Base-by-base conservation (phyloP, 2,888 invertebrate species). In the Cylloceria caligata region DNA sequence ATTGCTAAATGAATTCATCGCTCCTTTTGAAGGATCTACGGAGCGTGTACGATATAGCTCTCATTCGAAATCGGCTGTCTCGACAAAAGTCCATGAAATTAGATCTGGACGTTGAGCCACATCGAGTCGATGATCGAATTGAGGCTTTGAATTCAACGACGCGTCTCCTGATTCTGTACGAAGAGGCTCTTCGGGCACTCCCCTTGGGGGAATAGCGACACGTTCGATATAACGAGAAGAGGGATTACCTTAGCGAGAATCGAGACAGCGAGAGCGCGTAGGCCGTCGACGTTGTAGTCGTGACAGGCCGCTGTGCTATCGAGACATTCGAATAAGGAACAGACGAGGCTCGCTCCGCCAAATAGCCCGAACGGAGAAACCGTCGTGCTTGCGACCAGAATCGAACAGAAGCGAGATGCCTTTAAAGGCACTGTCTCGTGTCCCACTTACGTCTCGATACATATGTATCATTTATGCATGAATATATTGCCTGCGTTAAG, bases 381-480 rank as follows among this genome's bases (percentile, higher is more conserved):
- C 47, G 45, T 30, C 57, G 72, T 60, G 60, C 74, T 65, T 74
- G 65, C 64, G 60, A 60, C 30, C 60, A 49, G 49, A 85, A 88
- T 87, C 87, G 87, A 86, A 57, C 81, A 75, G 80, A 78, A 83
- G 85, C 88, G 86, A 87, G 83, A 62, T 87, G 67, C 90, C 90
- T 57, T 91, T 90, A 87, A 91, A 89, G 90, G 91, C 77, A 83
- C 86, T 87, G 88, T 87, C 88, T 88, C 84, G 86, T 84, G 89
- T 86, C 86, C 89, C 83, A 90, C 86, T 90, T 90, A 67, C 65
- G 39, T 47, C 49, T 60, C 71, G 65, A 71, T 57, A 75, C 67
- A 71, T 52, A 68, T 80, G 67, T 78, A 78, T 81, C 75, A 81
- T 60, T 80, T 47, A 68, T 72, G 57, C 49, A 64, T 67, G 47